Evolutionary conservation across 2,797 vertebrate species (phyloP).

Genomic region (Mormyrus proboscirostris): DNA sequence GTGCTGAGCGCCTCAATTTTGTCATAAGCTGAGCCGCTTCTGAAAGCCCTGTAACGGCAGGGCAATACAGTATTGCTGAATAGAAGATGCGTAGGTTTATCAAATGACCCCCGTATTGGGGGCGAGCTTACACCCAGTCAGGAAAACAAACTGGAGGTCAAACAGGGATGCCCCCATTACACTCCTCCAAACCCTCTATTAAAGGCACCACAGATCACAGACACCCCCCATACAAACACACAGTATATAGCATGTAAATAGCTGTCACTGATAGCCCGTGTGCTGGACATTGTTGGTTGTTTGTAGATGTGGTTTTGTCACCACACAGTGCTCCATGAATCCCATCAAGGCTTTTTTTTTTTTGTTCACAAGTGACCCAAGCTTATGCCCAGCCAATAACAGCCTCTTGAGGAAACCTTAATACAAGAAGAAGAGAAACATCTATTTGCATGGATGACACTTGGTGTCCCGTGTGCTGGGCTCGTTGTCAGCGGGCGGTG

Average conservation of each 20-base stretch:
- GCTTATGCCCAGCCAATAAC: neutral
- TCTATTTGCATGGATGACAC: neutral
- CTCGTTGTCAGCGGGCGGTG: neutral
- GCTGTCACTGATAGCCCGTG: neutral
- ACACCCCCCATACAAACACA: neutral
- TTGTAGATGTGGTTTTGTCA: neutral
- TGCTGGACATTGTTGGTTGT: neutral
- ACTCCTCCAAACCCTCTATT: neutral
- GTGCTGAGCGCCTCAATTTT: neutral
- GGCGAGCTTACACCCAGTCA: neutral
- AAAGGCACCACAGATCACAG: neutral
- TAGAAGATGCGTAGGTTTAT: neutral
- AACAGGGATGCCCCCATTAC: neutral
- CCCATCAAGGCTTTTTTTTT: neutral
- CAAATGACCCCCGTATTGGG: neutral
- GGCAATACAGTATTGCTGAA: neutral
- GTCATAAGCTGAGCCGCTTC: neutral
- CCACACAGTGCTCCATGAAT: neutral
- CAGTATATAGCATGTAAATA: neutral
- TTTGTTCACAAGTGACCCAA: neutral
- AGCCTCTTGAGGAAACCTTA: neutral
- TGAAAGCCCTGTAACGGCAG: neutral
- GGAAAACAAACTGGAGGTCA: neutral
- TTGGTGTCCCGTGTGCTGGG: neutral
- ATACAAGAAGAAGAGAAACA: too few relatives aligned